phyloP scores from a whole-genome alignment of 2,797 vertebrate species.

The Nannoperca australis region DNA sequence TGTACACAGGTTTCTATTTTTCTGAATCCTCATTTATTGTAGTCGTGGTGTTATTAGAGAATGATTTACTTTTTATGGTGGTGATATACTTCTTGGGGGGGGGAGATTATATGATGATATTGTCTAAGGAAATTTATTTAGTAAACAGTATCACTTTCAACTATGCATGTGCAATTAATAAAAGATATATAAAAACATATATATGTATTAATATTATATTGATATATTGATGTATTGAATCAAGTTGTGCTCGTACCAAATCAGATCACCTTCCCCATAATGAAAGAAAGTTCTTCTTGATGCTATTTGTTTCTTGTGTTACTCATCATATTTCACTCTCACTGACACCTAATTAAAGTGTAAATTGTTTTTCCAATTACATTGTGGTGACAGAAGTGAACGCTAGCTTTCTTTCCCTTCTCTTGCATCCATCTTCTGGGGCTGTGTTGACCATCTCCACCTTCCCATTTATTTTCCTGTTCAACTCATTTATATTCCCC shows the following conservation, averaged over 20 bases:
- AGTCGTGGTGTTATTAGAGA: background rate
- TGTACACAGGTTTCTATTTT: background rate
- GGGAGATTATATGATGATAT: background rate
- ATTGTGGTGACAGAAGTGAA: conserved; percentile 11
- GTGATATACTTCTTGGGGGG: background rate
- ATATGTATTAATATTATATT: no score
- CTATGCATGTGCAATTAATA: no score
- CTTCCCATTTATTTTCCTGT: conserved; percentile 36
- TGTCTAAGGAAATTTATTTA: background rate
- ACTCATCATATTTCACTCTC: conserved; percentile 16
- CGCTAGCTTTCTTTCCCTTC: conserved; percentile 56
- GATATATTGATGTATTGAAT: background rate
- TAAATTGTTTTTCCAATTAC: conserved; percentile 22
- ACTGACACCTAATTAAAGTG: conserved; percentile 28
- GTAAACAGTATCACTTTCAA: background rate
- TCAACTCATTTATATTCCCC: conserved; percentile 48
- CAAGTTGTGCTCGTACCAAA: conserved; percentile 5
- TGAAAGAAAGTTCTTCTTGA: conserved; percentile 15
- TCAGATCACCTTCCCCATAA: conserved; percentile 16
- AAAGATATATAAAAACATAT: no score
- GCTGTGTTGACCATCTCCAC: conserved; percentile 36
- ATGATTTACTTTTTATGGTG: background rate
- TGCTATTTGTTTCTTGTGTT: conserved; percentile 14
- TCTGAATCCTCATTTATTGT: background rate
- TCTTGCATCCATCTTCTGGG: conserved; percentile 22